These are phyloP conservation scores for Lysandra bellargus DNA, from an alignment of 2,888 invertebrate species.

Conservation along the genomic window DNA sequence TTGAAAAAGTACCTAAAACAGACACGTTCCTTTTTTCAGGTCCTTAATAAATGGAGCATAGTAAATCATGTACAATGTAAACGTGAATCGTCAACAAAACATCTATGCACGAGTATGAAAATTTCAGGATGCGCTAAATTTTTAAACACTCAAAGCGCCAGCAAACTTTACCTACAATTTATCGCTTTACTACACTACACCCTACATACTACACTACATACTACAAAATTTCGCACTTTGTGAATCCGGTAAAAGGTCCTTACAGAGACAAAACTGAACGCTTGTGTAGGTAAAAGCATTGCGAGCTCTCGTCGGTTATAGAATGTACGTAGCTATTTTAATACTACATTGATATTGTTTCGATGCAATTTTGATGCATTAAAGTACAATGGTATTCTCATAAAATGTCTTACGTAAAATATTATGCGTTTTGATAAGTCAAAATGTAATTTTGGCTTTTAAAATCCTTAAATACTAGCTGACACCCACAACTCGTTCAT, in stretches of 20 bases:
- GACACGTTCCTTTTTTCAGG: too few species aligned
- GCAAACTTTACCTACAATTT: conserved; percentile 37
- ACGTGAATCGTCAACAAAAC: neutral
- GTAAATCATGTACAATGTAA: neutral
- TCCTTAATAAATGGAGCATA: too few species aligned
- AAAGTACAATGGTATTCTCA: too few species aligned
- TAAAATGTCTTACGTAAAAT: too few species aligned
- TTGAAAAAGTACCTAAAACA: too few species aligned
- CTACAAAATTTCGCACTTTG: conserved; percentile 23
- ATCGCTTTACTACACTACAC: conserved; percentile 31
- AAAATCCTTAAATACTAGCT: too few species aligned
- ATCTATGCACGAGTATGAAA: neutral
- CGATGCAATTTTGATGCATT: too few species aligned
- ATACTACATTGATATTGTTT: neutral
- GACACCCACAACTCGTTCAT: too few species aligned
- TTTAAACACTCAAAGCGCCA: conserved; percentile 32
- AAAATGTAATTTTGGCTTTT: too few species aligned
- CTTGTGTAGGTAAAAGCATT: conserved; percentile 2
- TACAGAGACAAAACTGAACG: conserved; percentile 9
- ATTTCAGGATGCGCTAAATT: conserved; percentile 33
- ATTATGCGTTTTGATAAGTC: too few species aligned
- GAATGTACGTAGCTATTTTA: neutral
- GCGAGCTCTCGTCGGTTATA: neutral
- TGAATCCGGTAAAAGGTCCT: conserved; percentile 12
- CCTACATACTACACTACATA: neutral